Evolutionary conservation across 1,140 invertebrate genomes (phyloP), one percentile per base, ranked within the genome.

Genomic region (Asbolus verrucosus): DNA sequence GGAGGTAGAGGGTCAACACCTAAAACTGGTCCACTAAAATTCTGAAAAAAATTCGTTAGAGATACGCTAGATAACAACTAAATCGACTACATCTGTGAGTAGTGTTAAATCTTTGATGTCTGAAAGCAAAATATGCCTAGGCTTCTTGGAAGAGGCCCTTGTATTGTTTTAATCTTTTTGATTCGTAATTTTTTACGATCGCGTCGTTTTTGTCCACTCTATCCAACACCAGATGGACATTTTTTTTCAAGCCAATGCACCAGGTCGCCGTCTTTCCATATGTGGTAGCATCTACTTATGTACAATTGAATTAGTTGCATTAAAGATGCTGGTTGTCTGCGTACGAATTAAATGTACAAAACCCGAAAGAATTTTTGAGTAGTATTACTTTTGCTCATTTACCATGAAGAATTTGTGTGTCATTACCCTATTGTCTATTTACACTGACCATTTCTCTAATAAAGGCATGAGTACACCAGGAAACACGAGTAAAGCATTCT

Each of bases 1-100:
- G 94, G 94, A 6, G 93, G 94, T 38, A 95, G 82, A 5, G 93
- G 93, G 83, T 95, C 93, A 78, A 92, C 91, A 36, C 87, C 90
- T 77, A 94, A 84, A n/a, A 94, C 85, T 2, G 91, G 84, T 30
- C 85, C 86, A 18, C 77, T 80, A 39, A 78, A 78, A 66, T 84
- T 80, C 65, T 81, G 67, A n/a, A 11, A 82, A 75, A 59, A 33
- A 54, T 24, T 13, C 13, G n/a, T n/a, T n/a, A n/a, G n/a, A 60
- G 19, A 54, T 3, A 21, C 8, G 24, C 24, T 27, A 3, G n/a
- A n/a, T n/a, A n/a, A n/a, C 24, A 38, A 27, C 9, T 1, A 39
- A 46, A 21, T 6, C 33, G 36, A 66, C 73, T 80, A 87, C 89
- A 70, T 85, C 82, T 27, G 85, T 84, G 59, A 88, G 73, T 21